These are phyloP conservation scores for Beaufortia kweichowensis DNA, from an alignment of 2,113 vertebrate genomes.

Conservation along the genomic window DNA sequence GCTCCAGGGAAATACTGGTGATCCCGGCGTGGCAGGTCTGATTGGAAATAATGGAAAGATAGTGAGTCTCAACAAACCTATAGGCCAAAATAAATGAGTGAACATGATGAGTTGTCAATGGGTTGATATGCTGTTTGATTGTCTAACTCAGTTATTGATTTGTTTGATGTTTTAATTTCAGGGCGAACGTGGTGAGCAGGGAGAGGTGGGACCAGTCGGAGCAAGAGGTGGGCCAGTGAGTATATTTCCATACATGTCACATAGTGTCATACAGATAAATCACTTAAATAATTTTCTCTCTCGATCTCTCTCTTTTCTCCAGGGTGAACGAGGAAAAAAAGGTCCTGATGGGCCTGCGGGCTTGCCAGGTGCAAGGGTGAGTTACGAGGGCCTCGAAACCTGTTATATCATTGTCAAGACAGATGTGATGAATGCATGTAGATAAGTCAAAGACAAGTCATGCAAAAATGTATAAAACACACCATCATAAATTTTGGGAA, in stretches of 20 bases:
- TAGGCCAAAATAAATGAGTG: not conserved
- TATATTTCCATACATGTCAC: conserved; percentile 51
- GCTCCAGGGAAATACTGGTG: conserved; percentile 80
- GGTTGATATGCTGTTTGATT: not conserved
- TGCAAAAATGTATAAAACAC: too few species aligned
- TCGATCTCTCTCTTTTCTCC: conserved; percentile 45
- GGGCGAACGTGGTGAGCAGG: conserved; percentile 89
- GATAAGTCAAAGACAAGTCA: not conserved
- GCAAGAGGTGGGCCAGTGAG: conserved; percentile 87
- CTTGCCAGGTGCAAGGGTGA: conserved; percentile 83
- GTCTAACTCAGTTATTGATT: not conserved
- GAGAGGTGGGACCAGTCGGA: conserved; percentile 85
- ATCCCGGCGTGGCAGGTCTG: conserved; percentile 80
- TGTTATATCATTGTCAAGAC: not conserved
- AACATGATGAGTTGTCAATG: not conserved
- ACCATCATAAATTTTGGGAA: not conserved
- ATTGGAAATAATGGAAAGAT: conserved; percentile 91
- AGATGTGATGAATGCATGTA: not conserved
- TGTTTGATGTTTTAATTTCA: conserved; percentile 60
- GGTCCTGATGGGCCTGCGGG: conserved; percentile 82
- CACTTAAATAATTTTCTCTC: not conserved
- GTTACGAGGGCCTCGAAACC: conserved; percentile 51
- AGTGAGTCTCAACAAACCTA: conserved; percentile 70
- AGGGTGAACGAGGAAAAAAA: conserved; percentile 85
- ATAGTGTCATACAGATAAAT: not conserved